Evolutionary conservation across 37 sponge, comb jelly and placozoan genomes (phyloP).

Genomic region (Cliona cf. orientalis): DNA sequence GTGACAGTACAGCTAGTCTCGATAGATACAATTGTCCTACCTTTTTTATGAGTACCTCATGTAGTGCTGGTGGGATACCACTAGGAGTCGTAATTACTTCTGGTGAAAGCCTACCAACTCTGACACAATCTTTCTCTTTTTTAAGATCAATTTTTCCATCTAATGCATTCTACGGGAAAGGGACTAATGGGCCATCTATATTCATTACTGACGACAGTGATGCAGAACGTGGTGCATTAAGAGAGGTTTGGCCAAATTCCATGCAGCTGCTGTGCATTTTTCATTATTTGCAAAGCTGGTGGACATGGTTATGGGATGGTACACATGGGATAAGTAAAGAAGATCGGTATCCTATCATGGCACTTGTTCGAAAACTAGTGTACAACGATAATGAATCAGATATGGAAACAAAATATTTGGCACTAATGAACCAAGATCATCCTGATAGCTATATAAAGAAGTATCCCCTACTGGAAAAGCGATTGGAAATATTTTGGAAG

Average conservation of each 20-base stretch:
- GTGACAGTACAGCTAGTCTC: constrained; percentile 7
- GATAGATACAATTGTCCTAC: constrained; percentile 11
- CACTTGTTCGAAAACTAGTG: not conserved
- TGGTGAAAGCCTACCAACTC: constrained; percentile 1
- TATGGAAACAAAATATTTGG: not conserved
- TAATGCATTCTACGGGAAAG: constrained; percentile 23
- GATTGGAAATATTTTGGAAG: not conserved
- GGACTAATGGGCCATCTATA: not conserved
- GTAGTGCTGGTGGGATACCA: constrained; percentile 6
- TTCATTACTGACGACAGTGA: constrained; percentile 32
- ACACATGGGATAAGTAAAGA: not conserved
- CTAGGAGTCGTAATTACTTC: constrained; percentile 16
- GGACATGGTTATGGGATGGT: constrained; percentile 28
- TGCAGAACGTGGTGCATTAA: constrained; percentile 28
- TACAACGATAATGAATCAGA: not conserved
- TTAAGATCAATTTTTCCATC: constrained; percentile 3
- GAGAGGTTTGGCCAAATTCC: constrained; percentile 5
- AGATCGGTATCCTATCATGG: not conserved
- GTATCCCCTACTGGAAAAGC: not conserved
- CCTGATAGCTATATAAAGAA: not conserved
- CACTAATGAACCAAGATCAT: not conserved
- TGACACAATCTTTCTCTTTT: constrained; percentile 17
- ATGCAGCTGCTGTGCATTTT: constrained; percentile 25
- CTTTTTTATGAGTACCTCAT: constrained; percentile 8
- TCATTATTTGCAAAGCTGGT: constrained; percentile 42